Percentiles rank a stretch among this genome's conserved stretches.
These are phyloP conservation scores for Eretmodus cyanostictus DNA, from an alignment of 2,113 vertebrate genomes.

Conservation along the genomic window DNA sequence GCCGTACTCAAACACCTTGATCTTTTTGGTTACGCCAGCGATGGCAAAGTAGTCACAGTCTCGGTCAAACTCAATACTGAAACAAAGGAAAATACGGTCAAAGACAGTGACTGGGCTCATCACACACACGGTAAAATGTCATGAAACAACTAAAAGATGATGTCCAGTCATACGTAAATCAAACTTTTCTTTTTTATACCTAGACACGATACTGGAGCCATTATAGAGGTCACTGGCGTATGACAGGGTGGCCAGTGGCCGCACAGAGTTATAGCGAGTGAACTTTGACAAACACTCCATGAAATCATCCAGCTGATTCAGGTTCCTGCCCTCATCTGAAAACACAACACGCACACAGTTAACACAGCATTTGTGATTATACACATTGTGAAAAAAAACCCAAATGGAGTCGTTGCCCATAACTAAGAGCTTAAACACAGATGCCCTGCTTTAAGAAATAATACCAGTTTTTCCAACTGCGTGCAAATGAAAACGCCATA, in stretches of 20 bases:
- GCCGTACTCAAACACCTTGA: slow-evolving; percentile 98
- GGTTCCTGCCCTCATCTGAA: slow-evolving; percentile 89
- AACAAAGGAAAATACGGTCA: neutral
- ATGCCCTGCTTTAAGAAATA: neutral
- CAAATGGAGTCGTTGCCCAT: neutral
- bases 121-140: neutral
- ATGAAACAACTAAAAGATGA: rapidly evolving
- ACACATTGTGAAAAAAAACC: rapidly evolving
- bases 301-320: slow-evolving; percentile 96
- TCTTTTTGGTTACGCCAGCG: slow-evolving; percentile 98
- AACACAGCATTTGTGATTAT: neutral
- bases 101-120: neutral
- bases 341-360: neutral
- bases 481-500: neutral
- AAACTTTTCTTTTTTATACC: slow-evolving; percentile 61
- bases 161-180: neutral
- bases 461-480: neutral
- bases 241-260: slow-evolving; percentile 91
- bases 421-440: neutral
- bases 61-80: slow-evolving; percentile 97
- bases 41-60: slow-evolving; percentile 99
- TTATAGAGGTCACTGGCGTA: slow-evolving; percentile 98
- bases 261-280: slow-evolving; percentile 94
- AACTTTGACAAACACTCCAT: slow-evolving; percentile 98
- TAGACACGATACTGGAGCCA: slow-evolving; percentile 98